Conservation (phyloP, 2,797 vertebrate genomes). For the Myotis pilosus region DNA sequence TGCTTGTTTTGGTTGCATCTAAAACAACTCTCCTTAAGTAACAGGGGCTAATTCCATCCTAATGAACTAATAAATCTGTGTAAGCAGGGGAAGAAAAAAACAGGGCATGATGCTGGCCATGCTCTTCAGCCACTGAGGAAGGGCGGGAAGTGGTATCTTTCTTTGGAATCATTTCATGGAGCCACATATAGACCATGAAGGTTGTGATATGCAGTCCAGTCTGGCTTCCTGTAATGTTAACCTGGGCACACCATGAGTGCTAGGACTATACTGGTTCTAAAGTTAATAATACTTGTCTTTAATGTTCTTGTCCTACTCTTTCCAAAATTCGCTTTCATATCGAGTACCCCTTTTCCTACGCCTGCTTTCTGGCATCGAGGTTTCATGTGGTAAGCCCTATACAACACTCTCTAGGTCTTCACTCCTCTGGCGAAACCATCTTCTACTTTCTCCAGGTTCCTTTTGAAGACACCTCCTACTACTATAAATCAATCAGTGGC, state of each 20-base stretch:
- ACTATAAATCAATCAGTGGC: not conserved
- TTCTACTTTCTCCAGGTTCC: not conserved
- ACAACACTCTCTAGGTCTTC: not conserved
- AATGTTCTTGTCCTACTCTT: not conserved
- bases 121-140: not conserved
- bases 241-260: not conserved
- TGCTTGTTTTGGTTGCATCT: not conserved
- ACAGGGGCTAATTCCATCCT: not conserved
- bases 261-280: not conserved
- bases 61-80: not conserved
- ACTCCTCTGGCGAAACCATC: not conserved
- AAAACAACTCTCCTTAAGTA: fast-evolving
- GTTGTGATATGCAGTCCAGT: not conserved
- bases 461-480: not conserved
- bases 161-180: not conserved
- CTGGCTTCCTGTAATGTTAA: not conserved
- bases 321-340: not conserved
- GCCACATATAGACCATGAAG: not conserved
- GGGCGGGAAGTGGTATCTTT: not conserved
- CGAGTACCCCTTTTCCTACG: not conserved
- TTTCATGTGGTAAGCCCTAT: not conserved
- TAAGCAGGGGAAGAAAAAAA: not conserved
- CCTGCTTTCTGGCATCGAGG: not conserved
- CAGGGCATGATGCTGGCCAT: not conserved
- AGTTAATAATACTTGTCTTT: not conserved